Evolutionary conservation across 2,888 invertebrate species (phyloP).

Genomic region (Hypselothyrea guttata): DNA sequence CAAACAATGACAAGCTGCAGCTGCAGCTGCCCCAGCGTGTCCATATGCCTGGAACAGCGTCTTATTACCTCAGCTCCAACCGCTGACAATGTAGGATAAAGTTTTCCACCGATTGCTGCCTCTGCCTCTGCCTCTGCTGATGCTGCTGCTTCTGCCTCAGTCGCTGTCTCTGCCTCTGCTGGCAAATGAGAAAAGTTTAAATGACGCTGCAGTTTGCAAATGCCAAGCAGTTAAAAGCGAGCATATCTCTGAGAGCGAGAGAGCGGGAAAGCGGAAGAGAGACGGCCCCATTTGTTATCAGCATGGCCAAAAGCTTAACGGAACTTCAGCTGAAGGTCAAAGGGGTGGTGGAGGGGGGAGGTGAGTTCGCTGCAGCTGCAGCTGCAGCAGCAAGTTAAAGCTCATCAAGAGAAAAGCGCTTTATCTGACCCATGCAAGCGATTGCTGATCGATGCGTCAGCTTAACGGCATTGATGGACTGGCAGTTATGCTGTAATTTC

Average conservation of each 20-base stretch:
- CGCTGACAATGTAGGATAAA: conserved; percentile 53
- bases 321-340: conserved; percentile 34
- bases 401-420: background rate
- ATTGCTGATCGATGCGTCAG: no score
- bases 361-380: background rate
- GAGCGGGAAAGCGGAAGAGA: conserved; percentile 33
- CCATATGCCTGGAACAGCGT: background rate
- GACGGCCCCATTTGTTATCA: conserved; percentile 68
- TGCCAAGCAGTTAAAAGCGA: conserved; percentile 74
- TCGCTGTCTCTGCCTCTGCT: conserved; percentile 42
- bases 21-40: conserved; percentile 9
- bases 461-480: no score
- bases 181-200: conserved; percentile 77
- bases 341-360: background rate
- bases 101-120: conserved; percentile 36
- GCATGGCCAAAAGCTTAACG: conserved; percentile 22
- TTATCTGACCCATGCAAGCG: no score
- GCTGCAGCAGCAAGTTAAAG: conserved; percentile 1
- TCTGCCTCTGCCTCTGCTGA: conserved; percentile 43
- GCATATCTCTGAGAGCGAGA: conserved; percentile 60
- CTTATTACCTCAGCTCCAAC: conserved; percentile 17
- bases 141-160: conserved; percentile 17
- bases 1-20: conserved; percentile 63
- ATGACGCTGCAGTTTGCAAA: conserved; percentile 77
- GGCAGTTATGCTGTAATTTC: no score